phyloP scores from a whole-genome alignment of 2,797 vertebrate species.

The Nasua narica region DNA sequence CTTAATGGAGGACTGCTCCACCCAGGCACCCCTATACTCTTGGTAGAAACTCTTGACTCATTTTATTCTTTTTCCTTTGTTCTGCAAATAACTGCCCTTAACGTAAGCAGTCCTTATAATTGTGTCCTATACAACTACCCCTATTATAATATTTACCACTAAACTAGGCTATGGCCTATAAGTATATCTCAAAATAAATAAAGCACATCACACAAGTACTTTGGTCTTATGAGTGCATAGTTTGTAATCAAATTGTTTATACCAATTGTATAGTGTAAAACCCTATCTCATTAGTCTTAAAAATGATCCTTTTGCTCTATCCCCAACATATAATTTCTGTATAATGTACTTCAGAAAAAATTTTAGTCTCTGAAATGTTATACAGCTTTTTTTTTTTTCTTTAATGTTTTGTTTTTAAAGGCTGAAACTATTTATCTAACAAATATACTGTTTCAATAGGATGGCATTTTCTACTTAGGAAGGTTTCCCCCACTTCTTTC shows the following conservation, averaged over 20 bases:
- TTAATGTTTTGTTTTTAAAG: neutral
- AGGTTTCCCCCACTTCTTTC: neutral
- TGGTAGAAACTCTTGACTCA: neutral
- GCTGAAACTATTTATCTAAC: neutral
- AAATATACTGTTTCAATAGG: conserved; percentile 5
- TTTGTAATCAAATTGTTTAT: conserved; percentile 14
- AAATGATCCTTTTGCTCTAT: neutral
- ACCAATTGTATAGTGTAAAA: neutral
- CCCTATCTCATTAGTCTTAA: neutral
- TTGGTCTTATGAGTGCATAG: neutral
- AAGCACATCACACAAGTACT: neutral
- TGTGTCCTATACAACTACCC: neutral
- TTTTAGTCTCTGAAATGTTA: conserved; percentile 2
- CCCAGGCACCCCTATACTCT: neutral
- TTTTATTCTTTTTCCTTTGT: neutral
- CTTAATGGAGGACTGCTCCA: neutral
- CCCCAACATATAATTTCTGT: neutral
- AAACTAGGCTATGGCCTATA: neutral
- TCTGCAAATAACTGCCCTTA: neutral
- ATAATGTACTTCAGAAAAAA: neutral
- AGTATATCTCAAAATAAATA: conserved; percentile 9
- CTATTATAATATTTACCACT: neutral
- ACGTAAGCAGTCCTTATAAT: neutral
- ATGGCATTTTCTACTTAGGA: conserved; percentile 15
- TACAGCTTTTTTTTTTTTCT: neutral